Base-by-base conservation (phyloP, 2,113 vertebrate species). In the Malaclemys terrapin region DNA sequence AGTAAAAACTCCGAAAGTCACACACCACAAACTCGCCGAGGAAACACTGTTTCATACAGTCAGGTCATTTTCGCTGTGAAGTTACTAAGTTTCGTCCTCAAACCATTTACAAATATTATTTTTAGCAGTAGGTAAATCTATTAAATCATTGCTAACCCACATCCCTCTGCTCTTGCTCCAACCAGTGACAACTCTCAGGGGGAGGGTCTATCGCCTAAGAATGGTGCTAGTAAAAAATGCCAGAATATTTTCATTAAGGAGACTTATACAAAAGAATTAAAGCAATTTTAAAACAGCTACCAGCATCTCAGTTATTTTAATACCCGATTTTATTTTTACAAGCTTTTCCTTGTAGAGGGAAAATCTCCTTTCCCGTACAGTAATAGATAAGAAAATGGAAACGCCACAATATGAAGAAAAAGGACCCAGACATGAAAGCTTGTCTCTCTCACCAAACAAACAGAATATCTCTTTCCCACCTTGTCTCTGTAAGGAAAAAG, bases 71-170 rank as follows among this genome's bases (percentile, higher is more conserved):
- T 17, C 1, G 2, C 5, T 6, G 47, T 27, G 57, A 42, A 3
- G 87, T n/a, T 24, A 47, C 20, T 12, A 27, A 49, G 8, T 0
- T 65, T n/a, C n/a, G 53, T 20, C 12, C 87, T 65, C 87, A 4
- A 75, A 10, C 7, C 83, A 20, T 65, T 3, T 24, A 10, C 24
- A 20, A 42, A 65, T 76, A 49, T 78, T 90, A 59, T 62, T 76
- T 11, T 35, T 88, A 76, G 13, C 53, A 8, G 9, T 3, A 57
- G 17, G 14, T 89, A 86, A 91, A 65, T 87, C 85, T 50, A 6
- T 45, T 31, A 2, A 85, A 3, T 84, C 50, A 56, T 0, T 2
- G 4, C 22, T 0, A 1, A 9, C 27, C 59, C 3, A 22, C 50
- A 45, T 85, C 69, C 69, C 82, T 14, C 35, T 31, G 29, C 27